Evolutionary conservation across 2,797 vertebrate genomes (phyloP).

Genomic region (Silurus aristotelis): DNA sequence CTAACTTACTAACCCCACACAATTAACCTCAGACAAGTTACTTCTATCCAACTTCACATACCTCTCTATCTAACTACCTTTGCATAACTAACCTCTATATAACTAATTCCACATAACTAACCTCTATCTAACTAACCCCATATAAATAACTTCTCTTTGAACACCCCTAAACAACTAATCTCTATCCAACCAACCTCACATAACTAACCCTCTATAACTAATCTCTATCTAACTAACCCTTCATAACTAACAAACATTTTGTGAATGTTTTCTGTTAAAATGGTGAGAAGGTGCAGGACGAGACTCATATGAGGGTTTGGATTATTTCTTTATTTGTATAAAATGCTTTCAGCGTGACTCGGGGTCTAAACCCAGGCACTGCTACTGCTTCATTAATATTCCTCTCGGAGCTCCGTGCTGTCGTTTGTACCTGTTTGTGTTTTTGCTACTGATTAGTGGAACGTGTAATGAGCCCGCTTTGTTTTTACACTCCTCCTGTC

Average conservation of each 20-base stretch:
- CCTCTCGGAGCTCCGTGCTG: background rate
- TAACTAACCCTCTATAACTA: background rate
- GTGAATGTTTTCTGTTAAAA: no score
- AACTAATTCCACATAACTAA: background rate
- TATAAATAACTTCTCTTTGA: background rate
- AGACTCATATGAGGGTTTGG: no score
- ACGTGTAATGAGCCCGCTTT: constrained; percentile 47
- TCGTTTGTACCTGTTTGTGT: constrained; percentile 34
- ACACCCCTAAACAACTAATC: background rate
- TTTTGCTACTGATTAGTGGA: constrained; percentile 46
- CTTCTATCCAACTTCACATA: background rate
- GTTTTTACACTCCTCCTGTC: constrained; percentile 21
- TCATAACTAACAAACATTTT: background rate
- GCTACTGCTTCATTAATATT: constrained; percentile 41
- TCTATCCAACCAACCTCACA: background rate
- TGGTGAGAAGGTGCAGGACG: no score
- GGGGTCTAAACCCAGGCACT: constrained; percentile 8
- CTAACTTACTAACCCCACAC: no score
- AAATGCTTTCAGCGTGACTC: constrained; percentile 14
- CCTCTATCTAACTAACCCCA: background rate
- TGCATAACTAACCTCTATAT: background rate
- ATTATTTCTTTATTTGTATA: background rate
- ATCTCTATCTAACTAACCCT: background rate
- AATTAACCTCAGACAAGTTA: background rate
- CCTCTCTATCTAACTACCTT: background rate